Percentiles rank a stretch among this genome's conserved stretches.
phyloP scores from a whole-genome alignment of 2,113 vertebrate genomes.

The Plotosus lineatus region DNA sequence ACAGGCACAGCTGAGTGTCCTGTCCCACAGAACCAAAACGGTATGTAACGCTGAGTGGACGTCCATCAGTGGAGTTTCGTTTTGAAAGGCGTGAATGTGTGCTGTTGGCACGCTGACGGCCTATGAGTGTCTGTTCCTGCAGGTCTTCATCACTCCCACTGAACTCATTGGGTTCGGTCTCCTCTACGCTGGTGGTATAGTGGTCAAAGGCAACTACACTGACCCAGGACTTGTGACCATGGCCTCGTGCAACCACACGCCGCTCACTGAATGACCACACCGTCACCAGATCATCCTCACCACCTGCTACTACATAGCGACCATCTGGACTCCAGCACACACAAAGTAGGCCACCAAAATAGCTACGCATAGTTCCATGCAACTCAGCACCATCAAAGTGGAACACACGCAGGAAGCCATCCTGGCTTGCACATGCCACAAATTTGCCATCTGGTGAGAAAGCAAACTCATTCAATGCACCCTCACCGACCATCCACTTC shows the following conservation, averaged over 20 bases:
- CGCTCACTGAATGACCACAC: slow-evolving; percentile 97
- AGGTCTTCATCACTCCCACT: slow-evolving; percentile 98
- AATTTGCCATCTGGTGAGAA: slow-evolving; percentile 98
- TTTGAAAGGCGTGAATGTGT: slow-evolving; percentile 93
- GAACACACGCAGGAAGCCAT: slow-evolving; percentile 95
- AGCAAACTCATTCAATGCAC: slow-evolving; percentile 95
- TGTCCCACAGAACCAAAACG: slow-evolving; percentile 97
- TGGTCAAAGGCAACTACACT: slow-evolving; percentile 97
- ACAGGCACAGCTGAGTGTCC: slow-evolving; percentile 95
- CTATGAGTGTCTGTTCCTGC: slow-evolving; percentile 87
- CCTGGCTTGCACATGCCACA: slow-evolving; percentile 94
- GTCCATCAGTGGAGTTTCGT: slow-evolving; percentile 95
- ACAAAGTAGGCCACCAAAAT: slow-evolving; percentile 97
- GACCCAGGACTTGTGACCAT: slow-evolving; percentile 98
- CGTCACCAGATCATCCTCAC: slow-evolving; percentile 96
- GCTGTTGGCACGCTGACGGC: slow-evolving; percentile 90
- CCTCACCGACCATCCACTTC: slow-evolving; percentile 97
- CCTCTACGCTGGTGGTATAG: slow-evolving; percentile 95
- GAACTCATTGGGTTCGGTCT: slow-evolving; percentile 90
- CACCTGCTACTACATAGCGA: slow-evolving; percentile 93
- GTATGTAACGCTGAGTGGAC: slow-evolving; percentile 93
- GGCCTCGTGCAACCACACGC: slow-evolving; percentile 91
- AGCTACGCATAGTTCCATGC: slow-evolving; percentile 98
- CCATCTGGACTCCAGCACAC: slow-evolving; percentile 98
- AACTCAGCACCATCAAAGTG: slow-evolving; percentile 94